Evolutionary conservation across 1,140 invertebrate species (phyloP), one percentile per base, ranked within the genome.

Genomic region (Drosophila busckii): DNA sequence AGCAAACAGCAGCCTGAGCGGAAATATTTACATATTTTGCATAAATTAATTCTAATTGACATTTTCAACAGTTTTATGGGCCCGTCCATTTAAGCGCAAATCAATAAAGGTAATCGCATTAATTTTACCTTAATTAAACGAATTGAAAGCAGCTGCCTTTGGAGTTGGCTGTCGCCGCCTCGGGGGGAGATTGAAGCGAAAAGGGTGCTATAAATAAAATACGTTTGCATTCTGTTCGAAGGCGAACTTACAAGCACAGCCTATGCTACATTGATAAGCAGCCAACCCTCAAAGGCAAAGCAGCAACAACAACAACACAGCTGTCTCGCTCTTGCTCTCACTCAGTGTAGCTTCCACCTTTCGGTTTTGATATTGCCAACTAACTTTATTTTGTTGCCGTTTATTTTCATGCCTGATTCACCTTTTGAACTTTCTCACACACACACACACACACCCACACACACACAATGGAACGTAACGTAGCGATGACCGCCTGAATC

Each of bases 401-500:
- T 55, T 62, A 56, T 42, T 62, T 62, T 62, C 59, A 62, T 62
- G 59, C 52, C 52, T 56, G 59, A 56, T 62, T 55, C 58, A 55
- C 42, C 35, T 54, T n/a, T 54, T 45, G 19, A 22, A 41, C 9
- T 31, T 31, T 15, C 34, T 17, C 25, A 13, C 4, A 7, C 17
- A 7, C 10, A 2, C 5, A 19, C 4, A 10, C 3, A 2, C 48
- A 9, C 22, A 19, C 35, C 12, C 1, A 13, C 10, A 3, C 12
- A n/a, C 16, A 8, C 31, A n/a, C 23, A 6, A 61, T 12, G 87
- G n/a, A n/a, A n/a, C n/a, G n/a, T n/a, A n/a, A n/a, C 88, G 2
- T 76, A 94, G 93, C 28, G 95, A 97, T 88, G 94, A 94, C 22
- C 92, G 91, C 71, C 88, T 96, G 52, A 94, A 92, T 69, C 86